phyloP scores from a whole-genome alignment of 1,140 invertebrate species.

The Tenebrio molitor region DNA sequence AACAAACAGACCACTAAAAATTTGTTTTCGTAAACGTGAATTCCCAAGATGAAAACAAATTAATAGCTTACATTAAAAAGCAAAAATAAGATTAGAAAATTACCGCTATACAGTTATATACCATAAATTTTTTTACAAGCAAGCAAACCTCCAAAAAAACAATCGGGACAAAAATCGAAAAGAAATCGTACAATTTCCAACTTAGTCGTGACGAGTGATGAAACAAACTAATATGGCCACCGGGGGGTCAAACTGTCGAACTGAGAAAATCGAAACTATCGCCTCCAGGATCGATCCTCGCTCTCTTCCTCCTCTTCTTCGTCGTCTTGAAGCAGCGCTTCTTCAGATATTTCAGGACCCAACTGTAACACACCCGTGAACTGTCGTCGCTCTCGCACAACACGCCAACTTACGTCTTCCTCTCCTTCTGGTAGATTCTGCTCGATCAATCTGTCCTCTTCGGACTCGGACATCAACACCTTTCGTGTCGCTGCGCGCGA shows the following conservation, averaged over 20 bases:
- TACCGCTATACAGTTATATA: slow-evolving; percentile 29
- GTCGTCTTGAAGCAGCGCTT: slow-evolving; percentile 69
- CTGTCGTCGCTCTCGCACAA: too few species aligned
- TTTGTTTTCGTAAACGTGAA: slow-evolving; percentile 15
- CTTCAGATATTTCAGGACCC: slow-evolving; percentile 64
- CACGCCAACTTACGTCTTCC: slow-evolving; percentile 64
- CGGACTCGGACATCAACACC: slow-evolving; percentile 64
- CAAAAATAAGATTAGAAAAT: slow-evolving; percentile 14
- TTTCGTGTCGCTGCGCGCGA: slow-evolving; percentile 56
- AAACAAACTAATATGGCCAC: slow-evolving; percentile 22
- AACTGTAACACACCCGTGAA: too few species aligned
- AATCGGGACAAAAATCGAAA: neutral
- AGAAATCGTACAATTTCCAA: slow-evolving; percentile 11
- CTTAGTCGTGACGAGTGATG: slow-evolving; percentile 1
- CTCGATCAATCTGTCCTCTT: slow-evolving; percentile 66
- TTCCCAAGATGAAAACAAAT: slow-evolving; percentile 6
- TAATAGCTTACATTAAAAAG: slow-evolving; percentile 21
- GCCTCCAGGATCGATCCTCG: slow-evolving; percentile 72
- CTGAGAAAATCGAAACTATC: slow-evolving; percentile 64
- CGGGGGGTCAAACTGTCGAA: neutral
- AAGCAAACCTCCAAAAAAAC: slow-evolving; percentile 18
- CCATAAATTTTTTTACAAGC: slow-evolving; percentile 33
- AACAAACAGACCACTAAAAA: slow-evolving; percentile 40
- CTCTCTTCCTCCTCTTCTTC: slow-evolving; percentile 75
- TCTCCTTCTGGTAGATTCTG: slow-evolving; percentile 66